phyloP scores from a whole-genome alignment of 2,797 vertebrate species.

The Gastrophryne carolinensis region DNA sequence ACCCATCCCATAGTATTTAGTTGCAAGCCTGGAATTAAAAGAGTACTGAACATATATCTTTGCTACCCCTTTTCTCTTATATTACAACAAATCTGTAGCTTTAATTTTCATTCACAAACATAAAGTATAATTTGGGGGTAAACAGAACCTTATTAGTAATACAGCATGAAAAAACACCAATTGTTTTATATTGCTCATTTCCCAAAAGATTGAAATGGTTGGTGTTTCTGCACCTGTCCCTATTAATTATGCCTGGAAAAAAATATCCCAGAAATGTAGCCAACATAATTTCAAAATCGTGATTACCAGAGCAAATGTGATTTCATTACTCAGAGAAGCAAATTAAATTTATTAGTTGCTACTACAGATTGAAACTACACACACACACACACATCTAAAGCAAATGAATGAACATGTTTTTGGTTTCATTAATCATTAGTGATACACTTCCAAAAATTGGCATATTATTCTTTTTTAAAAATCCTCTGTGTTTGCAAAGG shows the following conservation, averaged over 20 bases:
- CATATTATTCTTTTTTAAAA: background rate
- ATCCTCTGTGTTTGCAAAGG: no score
- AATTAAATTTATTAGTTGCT: slow-evolving; percentile 31
- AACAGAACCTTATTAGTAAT: no score
- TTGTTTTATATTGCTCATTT: background rate
- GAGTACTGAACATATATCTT: no score
- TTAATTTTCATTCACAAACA: no score
- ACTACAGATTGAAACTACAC: background rate
- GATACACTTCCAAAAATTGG: background rate
- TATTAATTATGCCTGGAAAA: slow-evolving; percentile 30
- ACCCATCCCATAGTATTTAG: no score
- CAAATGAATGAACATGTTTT: slow-evolving; percentile 5
- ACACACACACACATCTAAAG: slow-evolving; percentile 4
- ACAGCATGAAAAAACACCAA: background rate
- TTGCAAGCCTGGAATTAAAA: no score
- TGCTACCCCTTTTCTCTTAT: no score
- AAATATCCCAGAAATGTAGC: background rate
- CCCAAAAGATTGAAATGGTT: background rate
- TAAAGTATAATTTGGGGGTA: no score
- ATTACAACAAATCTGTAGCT: no score
- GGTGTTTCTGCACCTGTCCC: slow-evolving; percentile 32
- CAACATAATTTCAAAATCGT: slow-evolving; percentile 24
- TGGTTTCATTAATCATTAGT: background rate
- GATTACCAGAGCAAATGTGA: slow-evolving; percentile 9
- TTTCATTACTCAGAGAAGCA: background rate